Evolutionary conservation across 1,140 invertebrate genomes (phyloP), one percentile per base, ranked within the genome.

Genomic region (Akabosia matsudoensis): DNA sequence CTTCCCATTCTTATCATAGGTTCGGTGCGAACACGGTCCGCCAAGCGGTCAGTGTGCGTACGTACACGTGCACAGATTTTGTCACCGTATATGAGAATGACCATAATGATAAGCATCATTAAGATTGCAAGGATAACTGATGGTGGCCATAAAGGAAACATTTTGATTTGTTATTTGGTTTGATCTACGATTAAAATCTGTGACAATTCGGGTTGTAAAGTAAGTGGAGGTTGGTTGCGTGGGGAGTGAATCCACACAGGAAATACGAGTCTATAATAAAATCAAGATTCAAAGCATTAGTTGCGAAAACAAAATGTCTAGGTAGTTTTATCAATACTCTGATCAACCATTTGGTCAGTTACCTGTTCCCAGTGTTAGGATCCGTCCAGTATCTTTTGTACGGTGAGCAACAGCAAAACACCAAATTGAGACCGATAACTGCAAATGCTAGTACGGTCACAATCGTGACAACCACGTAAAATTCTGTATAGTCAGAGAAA

Each of bases 201-300:
- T 78, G 82, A 74, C 77, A 76, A 26, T 33, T 78, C 79, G 70
- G 82, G 83, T 33, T 84, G 81, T 79, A 83, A 82, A 79, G 85
- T 93, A 22, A 95, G 83, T 7, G 93, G 90, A n/a, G 92, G 91
- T 83, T 93, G 92, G 76, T 92, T 90, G 79, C 92, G 90, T 0
- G 93, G 92, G 18, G 92, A 91, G 51, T 90, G 87, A 16, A 92
- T 91, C 92, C 92, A 95, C 82, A 94, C 86, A 10, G 92, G 91
- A 14, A 92, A 30, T 70, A 74, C n/a, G 71, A 74, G 37, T 31
- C 64, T 72, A 22, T 10, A 72, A 56, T 78, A 70, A n/a, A 54
- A 52, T 18, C 37, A 75, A 56, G 31, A 78, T 45, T 45, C 22
- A 37, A 56, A 7, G 34, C 28, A 30, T 56, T n/a, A 22, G 22